phyloP scores from a whole-genome alignment of 2,797 vertebrate genomes.

The Dromococcyx pavoninus region DNA sequence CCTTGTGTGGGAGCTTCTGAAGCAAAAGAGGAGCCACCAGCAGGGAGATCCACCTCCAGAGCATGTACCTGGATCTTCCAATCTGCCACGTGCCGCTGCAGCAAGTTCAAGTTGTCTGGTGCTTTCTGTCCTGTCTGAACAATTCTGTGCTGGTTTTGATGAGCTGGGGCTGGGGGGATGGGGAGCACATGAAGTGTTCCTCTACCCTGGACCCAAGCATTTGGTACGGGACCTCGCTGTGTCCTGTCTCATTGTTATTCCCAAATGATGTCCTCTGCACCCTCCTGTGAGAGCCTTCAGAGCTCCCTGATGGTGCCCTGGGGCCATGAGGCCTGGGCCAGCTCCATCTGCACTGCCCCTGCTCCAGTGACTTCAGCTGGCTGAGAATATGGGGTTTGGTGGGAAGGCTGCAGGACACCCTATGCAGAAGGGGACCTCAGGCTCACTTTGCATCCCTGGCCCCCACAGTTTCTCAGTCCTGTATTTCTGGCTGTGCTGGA shows the following conservation, averaged over 20 bases:
- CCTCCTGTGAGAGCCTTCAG: neutral
- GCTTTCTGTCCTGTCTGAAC: slow-evolving; percentile 27
- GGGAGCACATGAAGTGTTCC: neutral
- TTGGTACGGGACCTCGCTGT: neutral
- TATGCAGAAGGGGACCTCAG: neutral
- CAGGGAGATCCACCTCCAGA: neutral
- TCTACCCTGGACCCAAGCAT: neutral
- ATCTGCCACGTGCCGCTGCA: rapidly evolving
- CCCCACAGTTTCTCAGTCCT: neutral
- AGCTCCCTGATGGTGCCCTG: rapidly evolving
- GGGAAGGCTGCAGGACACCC: neutral
- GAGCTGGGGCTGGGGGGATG: neutral
- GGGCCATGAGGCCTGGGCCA: neutral
- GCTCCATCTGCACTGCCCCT: neutral
- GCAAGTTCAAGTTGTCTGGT: neutral
- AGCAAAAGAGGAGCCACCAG: neutral
- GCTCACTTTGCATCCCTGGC: neutral
- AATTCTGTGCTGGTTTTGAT: neutral
- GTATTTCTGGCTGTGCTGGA: neutral
- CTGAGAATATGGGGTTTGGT: neutral
- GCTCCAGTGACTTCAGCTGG: rapidly evolving
- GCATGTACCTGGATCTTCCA: neutral
- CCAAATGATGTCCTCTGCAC: neutral
- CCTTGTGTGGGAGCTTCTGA: neutral
- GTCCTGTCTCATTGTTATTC: neutral